Evolutionary conservation across 2,113 vertebrate genomes (phyloP), one percentile per base, ranked within the genome.

Genomic region (Sebastes schlegelii): DNA sequence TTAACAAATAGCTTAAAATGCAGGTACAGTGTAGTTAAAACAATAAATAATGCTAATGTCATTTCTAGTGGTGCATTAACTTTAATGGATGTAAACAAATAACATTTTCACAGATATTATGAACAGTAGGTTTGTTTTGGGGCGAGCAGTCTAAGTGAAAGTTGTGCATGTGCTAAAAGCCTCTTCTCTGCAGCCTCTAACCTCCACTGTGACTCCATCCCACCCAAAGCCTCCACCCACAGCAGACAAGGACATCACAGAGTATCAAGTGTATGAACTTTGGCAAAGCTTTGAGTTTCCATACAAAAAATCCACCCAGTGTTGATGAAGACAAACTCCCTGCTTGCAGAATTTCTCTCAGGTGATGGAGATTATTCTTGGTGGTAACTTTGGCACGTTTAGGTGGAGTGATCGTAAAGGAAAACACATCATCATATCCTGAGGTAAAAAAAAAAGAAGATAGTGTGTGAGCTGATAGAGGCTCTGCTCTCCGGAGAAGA

Each of bases 51-150:
- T 77, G 19, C 14, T 62, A 57, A 51, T 58, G n/a, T 13, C 4
- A 9, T 52, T 62, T 52, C 34, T 45, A 70, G 60, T 64, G 60
- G 60, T 45, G n/a, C 48, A 70, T 72, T 51, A 26, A 60, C n/a
- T 68, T 74, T 60, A 61, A 69, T 68, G 17, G 46, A 16, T 74
- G 26, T 43, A 51, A 72, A 65, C 14, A 46, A 34, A 23, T 55
- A 71, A 42, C 6, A 34, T 66, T 67, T 57, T 42, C 5, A 55
- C 21, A 76, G 23, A 60, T 51, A 43, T 71, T 58, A 21, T n/a
- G n/a, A 40, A 21, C 48, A 64, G 60, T 72, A 14, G 34, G 17
- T 63, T 75, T 82, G 21, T 82, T 82, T 77, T 64, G 17, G 17
- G 3, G 40, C 16, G 4, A 4, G 19, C 26, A n/a, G 19, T 68